Evolutionary conservation across 2,888 invertebrate species (phyloP), one percentile per base, ranked within the genome.

Genomic region (Dasypogon diadema): DNA sequence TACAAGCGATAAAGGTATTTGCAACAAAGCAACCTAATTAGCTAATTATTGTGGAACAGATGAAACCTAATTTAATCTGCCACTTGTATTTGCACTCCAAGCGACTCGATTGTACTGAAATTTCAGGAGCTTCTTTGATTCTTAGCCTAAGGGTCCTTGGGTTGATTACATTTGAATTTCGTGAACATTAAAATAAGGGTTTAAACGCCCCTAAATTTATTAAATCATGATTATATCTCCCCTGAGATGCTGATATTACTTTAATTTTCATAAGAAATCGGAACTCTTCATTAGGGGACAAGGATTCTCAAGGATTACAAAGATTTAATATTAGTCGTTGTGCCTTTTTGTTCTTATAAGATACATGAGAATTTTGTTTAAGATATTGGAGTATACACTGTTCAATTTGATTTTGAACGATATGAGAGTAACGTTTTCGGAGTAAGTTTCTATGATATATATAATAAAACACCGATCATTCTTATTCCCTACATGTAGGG

Each of bases 91-190:
- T 60, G 37, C 60, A 60, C 37, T 21, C 37, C 18, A 18, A 16
- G 10, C 37, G 21, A 58, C 30, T 30, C 16, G 16, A 26, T 58
- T 34, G 37, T 2, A 16, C 16, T 18, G 14, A 21, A 60, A 37
- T 18, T 60, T 30, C 37, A 16, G 37, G 34, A n/a, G 37, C 37
- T 22, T 12, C 60, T 34, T 60, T 60, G 37, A 60, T 60, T 60
- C 22, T 18, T 18, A 12, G 60, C 60, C 37, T 60, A 12, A 37
- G 60, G 60, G 37, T n/a, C n/a, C 14, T 60, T 18, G 18, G 12
- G 18, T 26, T 60, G 60, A 34, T 60, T 60, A 60, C 16, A 60
- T 60, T 60, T 60, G 60, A 37, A 60, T 60, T 60, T 60, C 18
- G 26, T 37, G 8, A 26, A 21, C 12, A 60, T 21, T 18, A 37